Percentiles rank a stretch among this genome's conserved stretches.
Conservation (phyloP, 2,797 vertebrate species). For the Triplophysa yarkandensis region DNA sequence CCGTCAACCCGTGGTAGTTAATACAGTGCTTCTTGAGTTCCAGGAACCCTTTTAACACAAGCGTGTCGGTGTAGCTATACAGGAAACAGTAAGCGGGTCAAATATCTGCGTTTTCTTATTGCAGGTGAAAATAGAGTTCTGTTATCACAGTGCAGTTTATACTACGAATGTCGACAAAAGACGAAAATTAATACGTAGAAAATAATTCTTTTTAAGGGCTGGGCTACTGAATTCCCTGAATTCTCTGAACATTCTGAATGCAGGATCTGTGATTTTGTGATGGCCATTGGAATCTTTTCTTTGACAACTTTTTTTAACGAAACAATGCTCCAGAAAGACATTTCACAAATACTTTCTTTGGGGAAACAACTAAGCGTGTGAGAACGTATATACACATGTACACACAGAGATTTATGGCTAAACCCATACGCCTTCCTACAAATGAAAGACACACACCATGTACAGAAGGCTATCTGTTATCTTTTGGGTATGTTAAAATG, state of each 20-base stretch:
- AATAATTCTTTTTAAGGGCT: conserved; percentile 63
- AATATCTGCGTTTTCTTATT: conserved; percentile 55
- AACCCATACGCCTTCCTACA: conserved; percentile 65
- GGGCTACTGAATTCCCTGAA: conserved; percentile 56
- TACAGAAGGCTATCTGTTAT: conserved; percentile 60
- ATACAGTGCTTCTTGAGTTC: conserved; percentile 68
- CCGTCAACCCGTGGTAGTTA: conserved; percentile 64
- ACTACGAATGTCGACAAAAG: conserved; percentile 58
- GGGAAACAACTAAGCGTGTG: conserved; percentile 70
- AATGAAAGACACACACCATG: conserved; percentile 63
- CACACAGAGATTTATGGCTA: conserved; percentile 64
- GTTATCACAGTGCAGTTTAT: conserved; percentile 74
- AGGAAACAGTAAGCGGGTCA: conserved; percentile 50
- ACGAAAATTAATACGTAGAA: conserved; percentile 14
- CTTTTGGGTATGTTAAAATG: conserved; percentile 65
- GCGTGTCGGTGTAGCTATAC: conserved; percentile 51
- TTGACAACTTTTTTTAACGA: conserved; percentile 53
- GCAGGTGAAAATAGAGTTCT: conserved; percentile 50
- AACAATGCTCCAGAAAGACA: conserved; percentile 59
- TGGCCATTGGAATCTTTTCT: conserved; percentile 53
- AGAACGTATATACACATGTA: conserved; percentile 64
- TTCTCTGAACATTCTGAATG: conserved; percentile 52
- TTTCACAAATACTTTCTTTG: conserved; percentile 71
- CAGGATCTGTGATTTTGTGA: conserved; percentile 53
- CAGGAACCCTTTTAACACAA: conserved; percentile 47